phyloP scores from a whole-genome alignment of 1,140 invertebrate genomes.

The Diorhabda sublineata region DNA sequence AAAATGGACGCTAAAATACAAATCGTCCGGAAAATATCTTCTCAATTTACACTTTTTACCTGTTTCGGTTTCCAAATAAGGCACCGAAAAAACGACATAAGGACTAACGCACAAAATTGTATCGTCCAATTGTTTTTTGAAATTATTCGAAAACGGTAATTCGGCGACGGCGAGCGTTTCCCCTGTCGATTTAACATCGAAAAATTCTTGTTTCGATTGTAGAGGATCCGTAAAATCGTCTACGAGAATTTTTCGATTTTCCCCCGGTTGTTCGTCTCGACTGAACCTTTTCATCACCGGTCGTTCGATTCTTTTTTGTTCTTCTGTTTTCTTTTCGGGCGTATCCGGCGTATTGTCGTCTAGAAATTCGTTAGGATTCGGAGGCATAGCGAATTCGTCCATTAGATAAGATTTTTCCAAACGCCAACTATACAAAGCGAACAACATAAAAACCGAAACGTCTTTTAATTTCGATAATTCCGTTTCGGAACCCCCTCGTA shows the following conservation, averaged over 20 bases:
- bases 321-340: slow-evolving; percentile 15
- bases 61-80: slow-evolving; percentile 82
- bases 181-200: slow-evolving; percentile 12
- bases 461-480: slow-evolving; percentile 82
- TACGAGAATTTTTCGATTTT: slow-evolving; percentile 29
- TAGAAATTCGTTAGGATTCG: slow-evolving; percentile 46
- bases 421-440: slow-evolving; percentile 86
- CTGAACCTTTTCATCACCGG: slow-evolving; percentile 5
- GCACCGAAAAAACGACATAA: slow-evolving; percentile 77
- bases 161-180: slow-evolving; percentile 53
- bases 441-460: slow-evolving; percentile 76
- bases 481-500: slow-evolving; percentile 70
- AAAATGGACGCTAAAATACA: slow-evolving; percentile 70
- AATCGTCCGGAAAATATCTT: slow-evolving; percentile 72
- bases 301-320: slow-evolving; percentile 10
- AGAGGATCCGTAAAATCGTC: slow-evolving; percentile 68
- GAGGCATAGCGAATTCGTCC: slow-evolving; percentile 55
- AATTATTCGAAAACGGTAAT: slow-evolving; percentile 62
- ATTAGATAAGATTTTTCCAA: slow-evolving; percentile 88
- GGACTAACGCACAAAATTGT: slow-evolving; percentile 81
- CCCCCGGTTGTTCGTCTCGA: slow-evolving; percentile 17
- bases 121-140: slow-evolving; percentile 70
- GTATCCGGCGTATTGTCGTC: slow-evolving; percentile 40
- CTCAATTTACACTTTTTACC: slow-evolving; percentile 74
- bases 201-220: slow-evolving; percentile 54